Evolutionary conservation across 2,888 invertebrate species (phyloP), one percentile per base, ranked within the genome.

Genomic region (Hipparchia sbordonii): DNA sequence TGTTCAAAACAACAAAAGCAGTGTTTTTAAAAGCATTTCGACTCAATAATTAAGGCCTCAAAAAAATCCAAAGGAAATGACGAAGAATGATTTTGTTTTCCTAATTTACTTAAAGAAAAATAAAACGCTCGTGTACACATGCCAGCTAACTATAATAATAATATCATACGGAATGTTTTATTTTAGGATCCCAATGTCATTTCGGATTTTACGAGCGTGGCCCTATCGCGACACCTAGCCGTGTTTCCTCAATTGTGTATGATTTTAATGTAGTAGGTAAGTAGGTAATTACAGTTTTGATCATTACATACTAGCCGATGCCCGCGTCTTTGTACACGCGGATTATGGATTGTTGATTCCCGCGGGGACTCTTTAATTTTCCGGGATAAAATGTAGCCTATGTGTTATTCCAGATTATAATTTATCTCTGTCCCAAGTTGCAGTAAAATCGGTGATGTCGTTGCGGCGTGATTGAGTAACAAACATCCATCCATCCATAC

Each of bases 131-230:
- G 80, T 80, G 80, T 81, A 82, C 83, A 79, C 78, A 81, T 78
- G 81, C 80, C 79, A 79, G 79, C 77, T 77, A 77, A 75, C 72
- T 76, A 76, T 74, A 77, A 79, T 79, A 77, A 79, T 79, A 77
- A 81, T 79, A 79, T 79, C 77, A 80, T 78, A 74, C 76, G 78
- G 76, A 79, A 78, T 77, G 77, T 71, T 46, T 77, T 81, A 80
- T 81, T 80, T 80, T 79, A 73, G 75, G 74, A 73, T 56, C 61
- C 71, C 82, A 82, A 82, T 82, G 82, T 80, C 81, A 81, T 76
- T 78, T 77, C 71, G 56, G 68, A 76, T 71, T 79, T 81, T 77
- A 81, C 79, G 74, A 79, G 72, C 56, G 12, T 73, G 73, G 74
- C 77, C 77, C 77, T 78, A 77, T 78, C 71, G 71, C 56, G 66